Evolutionary conservation across 2,888 invertebrate species (phyloP), one percentile per base, ranked within the genome.

Genomic region (Acleris emargana): DNA sequence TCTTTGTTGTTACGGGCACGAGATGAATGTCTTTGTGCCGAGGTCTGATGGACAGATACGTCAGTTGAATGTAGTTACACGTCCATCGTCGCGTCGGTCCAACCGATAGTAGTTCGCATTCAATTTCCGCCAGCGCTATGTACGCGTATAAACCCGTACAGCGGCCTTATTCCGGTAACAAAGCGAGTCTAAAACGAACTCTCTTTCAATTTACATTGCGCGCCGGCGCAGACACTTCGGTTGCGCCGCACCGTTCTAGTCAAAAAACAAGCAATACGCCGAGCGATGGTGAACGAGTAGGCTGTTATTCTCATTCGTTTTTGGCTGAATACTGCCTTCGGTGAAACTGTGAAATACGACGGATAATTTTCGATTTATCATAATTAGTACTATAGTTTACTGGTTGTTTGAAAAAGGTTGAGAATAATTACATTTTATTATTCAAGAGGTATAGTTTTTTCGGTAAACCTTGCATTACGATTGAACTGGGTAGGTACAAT

Each of bases 1-100:
- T 74, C 78, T 80, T 75, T 81, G 81, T 82, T 79, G 78, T 74
- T 74, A 70, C 71, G 74, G 69, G 71, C 75, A 73, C 74, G 76
- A 81, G 83, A 85, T 84, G 80, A 77, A 80, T 79, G 82, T 84
- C 87, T 88, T 86, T 88, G 83, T 80, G 78, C 54, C 50, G 73
- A 60, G 53, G 66, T 28, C 73, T 79, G 83, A 82, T 79, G 73
- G 83, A 79, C 80, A 77, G 82, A 83, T 82, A 82, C 67, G 80
- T 83, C 81, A 78, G 78, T 72, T 69, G 72, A 75, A 79, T 75
- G 78, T 79, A 64, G 64, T 64, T 64, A 64, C 74, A 77, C 71
- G 79, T 79, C 76, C 76, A 78, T 70, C 81, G 81, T 73, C 71
- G 64, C 67, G 73, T 72, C 70, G 77, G 79, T 80, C 79, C 77